Conservation (phyloP, 2,888 invertebrate species). For the Heliothis peltigera region DNA sequence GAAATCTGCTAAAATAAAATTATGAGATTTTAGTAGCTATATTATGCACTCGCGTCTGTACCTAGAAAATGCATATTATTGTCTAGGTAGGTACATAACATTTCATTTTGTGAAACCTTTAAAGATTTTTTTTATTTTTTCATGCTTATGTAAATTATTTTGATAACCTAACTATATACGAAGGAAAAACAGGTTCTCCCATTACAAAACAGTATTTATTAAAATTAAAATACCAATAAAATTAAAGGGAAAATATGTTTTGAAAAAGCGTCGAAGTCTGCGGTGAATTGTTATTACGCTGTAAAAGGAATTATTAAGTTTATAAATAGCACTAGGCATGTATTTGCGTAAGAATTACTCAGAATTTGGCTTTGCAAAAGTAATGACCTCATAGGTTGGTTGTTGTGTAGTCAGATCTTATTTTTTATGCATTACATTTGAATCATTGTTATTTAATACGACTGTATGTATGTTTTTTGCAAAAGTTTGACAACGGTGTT, state of each 20-base stretch:
- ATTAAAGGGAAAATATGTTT: constrained; percentile 18
- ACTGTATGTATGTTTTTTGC: background rate
- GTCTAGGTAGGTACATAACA: too few species aligned
- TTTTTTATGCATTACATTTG: background rate
- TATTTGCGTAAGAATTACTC: background rate
- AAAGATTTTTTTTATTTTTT: too few species aligned
- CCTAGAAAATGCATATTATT: too few species aligned
- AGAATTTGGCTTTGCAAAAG: constrained; percentile 5
- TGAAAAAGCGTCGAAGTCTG: constrained; percentile 8
- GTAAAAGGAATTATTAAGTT: background rate
- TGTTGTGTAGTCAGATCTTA: background rate
- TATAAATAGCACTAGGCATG: background rate
- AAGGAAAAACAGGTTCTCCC: constrained; percentile 8
- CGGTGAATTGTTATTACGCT: background rate
- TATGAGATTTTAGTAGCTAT: too few species aligned
- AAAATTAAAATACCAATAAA: constrained; percentile 21
- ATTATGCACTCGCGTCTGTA: too few species aligned
- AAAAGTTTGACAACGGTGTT: background rate
- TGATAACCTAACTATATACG: too few species aligned
- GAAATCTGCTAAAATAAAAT: too few species aligned
- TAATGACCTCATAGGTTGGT: background rate
- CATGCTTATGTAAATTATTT: too few species aligned
- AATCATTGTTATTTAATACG: background rate
- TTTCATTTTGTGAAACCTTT: too few species aligned
- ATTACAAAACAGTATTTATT: background rate